phyloP scores from a whole-genome alignment of 2,888 invertebrate species.

The Sthenelais limicola region DNA sequence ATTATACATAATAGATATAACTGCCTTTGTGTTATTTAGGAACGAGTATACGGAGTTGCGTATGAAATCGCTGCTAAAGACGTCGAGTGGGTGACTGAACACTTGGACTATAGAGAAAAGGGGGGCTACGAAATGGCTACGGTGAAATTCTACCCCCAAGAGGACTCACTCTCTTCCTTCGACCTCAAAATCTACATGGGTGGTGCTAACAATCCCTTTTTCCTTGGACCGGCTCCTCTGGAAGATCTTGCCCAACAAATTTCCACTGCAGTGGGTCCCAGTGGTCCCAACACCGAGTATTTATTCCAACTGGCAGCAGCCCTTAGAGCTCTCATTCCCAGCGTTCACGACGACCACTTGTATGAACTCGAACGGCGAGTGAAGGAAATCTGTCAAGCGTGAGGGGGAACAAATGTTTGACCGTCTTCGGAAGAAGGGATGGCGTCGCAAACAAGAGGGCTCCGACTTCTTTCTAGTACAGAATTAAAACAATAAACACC shows the following conservation, averaged over 20 bases:
- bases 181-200: conserved; percentile 86
- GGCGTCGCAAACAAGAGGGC: too few relatives aligned
- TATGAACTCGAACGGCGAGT: conserved; percentile 81
- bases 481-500: too few relatives aligned
- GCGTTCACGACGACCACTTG: conserved; percentile 83
- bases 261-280: conserved; percentile 80
- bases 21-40: too few relatives aligned
- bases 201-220: conserved; percentile 85
- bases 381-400: conserved; percentile 47
- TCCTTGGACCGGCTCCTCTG: conserved; percentile 83
- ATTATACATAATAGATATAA: too few relatives aligned
- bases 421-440: background rate
- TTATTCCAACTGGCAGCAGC: conserved; percentile 86
- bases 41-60: conserved; percentile 91
- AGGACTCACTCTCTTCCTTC: conserved; percentile 75
- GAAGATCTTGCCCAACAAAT: conserved; percentile 87
- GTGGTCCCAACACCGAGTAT: conserved; percentile 94
- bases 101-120: conserved; percentile 92
- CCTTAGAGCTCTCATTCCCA: conserved; percentile 81
- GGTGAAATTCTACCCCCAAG: conserved; percentile 82
- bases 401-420: background rate
- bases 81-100: conserved; percentile 79
- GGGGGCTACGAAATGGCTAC: conserved; percentile 87
- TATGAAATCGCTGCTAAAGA: conserved; percentile 86
- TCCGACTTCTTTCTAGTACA: too few relatives aligned